Evolutionary conservation across 2,888 invertebrate species (phyloP), one percentile per base, ranked within the genome.

Genomic region (Phasia obesa): DNA sequence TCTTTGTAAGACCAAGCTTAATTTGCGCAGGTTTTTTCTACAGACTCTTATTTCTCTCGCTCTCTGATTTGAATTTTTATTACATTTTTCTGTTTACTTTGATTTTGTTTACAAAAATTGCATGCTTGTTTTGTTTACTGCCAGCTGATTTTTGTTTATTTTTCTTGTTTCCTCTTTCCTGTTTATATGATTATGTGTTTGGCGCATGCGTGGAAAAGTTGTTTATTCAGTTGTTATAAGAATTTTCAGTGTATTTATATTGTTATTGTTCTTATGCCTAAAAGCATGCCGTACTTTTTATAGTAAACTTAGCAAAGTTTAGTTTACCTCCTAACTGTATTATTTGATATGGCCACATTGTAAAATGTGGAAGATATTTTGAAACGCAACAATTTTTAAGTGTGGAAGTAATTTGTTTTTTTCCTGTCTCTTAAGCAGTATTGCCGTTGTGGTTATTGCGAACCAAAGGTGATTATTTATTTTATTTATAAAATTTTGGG

Each of bases 111-210:
- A 77, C 80, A 74, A 67, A 23, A 31, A n/a, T 4, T 44, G 19
- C 49, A 51, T 55, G 65, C 69, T 60, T 35, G 44, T 59, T 73
- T 76, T 71, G 62, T 73, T 55, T 57, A 23, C 0, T 17, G n/a
- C 15, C 84, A 84, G 84, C 84, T 84, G 84, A 53, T 77, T 64
- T 70, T 81, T 84, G 70, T 77, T 84, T 65, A 81, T 17, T 27
- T 59, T 70, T 59, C 35, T 1, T 9, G 19, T 0, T n/a, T n/a
- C 15, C 0, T 53, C n/a, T 1, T 47, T 44, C 49, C 47, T 67
- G 0, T 15, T 44, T 4, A 11, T 0, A 27, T 9, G 11, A 35
- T 65, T 55, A n/a, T 55, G 2, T 2, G 21, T 1, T 25, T n/a
- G 47, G 73, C 77, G 82, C 78, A 78, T 62, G 74, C n/a, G 13